Evolutionary conservation across 2,113 vertebrate species (phyloP).

Genomic region (Grantiella picta): DNA sequence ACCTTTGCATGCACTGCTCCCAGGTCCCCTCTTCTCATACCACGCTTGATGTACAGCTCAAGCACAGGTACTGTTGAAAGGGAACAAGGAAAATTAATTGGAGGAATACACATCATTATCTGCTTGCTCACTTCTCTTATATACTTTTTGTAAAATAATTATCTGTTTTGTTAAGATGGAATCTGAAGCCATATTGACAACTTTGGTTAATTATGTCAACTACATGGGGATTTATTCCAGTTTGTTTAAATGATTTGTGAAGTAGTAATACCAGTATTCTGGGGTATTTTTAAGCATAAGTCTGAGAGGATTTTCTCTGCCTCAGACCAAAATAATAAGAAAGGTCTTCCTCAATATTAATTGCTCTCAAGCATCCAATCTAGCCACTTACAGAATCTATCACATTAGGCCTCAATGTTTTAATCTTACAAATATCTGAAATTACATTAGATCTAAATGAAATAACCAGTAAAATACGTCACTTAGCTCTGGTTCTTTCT

Average conservation of each 20-base stretch:
- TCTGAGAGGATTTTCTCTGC: neutral
- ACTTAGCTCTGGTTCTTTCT: constrained; percentile 11
- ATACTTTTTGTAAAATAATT: neutral
- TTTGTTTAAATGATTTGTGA: neutral
- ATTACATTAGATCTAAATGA: constrained; percentile 26
- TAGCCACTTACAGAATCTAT: neutral
- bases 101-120: neutral
- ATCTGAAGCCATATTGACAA: neutral
- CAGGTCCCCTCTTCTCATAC: neutral
- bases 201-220: neutral
- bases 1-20: neutral
- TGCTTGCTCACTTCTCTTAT: neutral
- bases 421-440: constrained; percentile 11
- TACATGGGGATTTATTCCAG: neutral
- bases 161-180: neutral
- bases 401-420: neutral
- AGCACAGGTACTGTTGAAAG: neutral
- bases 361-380: neutral
- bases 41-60: neutral
- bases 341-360: neutral
- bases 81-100: neutral
- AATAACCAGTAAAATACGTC: neutral
- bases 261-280: neutral
- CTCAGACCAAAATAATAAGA: neutral
- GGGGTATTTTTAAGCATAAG: neutral